Conservation (phyloP, 2,113 vertebrate species). For the Poicephalus gulielmi region DNA sequence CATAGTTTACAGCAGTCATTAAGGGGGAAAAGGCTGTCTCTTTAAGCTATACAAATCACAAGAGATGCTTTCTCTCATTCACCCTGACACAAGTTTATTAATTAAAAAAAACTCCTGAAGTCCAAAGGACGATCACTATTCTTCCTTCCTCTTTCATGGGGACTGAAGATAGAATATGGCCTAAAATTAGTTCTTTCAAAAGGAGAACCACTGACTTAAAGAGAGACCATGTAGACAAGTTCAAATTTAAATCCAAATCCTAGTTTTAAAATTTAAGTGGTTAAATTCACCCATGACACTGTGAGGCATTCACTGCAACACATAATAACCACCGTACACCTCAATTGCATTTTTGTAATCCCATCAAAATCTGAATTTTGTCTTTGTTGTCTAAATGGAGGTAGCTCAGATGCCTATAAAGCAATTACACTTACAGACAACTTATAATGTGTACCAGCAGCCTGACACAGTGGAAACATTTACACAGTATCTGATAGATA, state of each 20-base stretch:
- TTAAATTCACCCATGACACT: background rate
- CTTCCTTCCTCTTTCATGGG: background rate
- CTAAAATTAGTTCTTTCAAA: background rate
- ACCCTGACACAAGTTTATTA: background rate
- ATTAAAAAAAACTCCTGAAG: background rate
- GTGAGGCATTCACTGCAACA: background rate
- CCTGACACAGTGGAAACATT: background rate
- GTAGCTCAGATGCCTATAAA: background rate
- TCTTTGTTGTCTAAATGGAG: background rate
- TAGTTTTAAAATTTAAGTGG: background rate
- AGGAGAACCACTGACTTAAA: background rate
- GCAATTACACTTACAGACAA: background rate
- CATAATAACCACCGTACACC: background rate
- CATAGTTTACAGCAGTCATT: slow-evolving; percentile 31
- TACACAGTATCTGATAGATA: background rate
- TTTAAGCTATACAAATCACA: slow-evolving; percentile 22
- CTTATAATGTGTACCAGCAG: background rate
- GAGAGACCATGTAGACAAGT: background rate
- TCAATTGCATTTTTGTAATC: background rate
- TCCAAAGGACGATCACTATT: background rate
- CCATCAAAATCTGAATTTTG: background rate
- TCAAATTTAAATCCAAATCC: background rate
- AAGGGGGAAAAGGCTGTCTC: slow-evolving; percentile 8
- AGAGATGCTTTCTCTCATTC: background rate
- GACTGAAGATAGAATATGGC: background rate